Evolutionary conservation across 2,888 invertebrate species (phyloP).

Genomic region (Melanophora roralis): DNA sequence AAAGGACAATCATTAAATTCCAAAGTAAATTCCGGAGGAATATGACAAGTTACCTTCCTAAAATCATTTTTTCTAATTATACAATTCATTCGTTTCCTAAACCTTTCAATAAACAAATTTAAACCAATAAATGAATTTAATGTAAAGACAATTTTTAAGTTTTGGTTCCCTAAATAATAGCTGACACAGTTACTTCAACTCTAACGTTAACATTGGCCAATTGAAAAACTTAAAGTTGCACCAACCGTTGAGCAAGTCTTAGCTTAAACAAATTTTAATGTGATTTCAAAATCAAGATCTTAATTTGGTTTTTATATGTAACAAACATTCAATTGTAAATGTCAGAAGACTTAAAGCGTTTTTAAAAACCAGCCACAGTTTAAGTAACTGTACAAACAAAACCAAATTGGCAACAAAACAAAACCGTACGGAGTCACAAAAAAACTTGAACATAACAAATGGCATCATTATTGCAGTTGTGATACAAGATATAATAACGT

Average conservation of each 20-base stretch:
- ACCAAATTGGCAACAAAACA: constrained; percentile 13
- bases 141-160: too few species aligned
- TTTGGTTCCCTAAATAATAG: too few species aligned
- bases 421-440: background rate
- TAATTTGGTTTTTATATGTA: constrained; percentile 55
- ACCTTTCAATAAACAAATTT: too few species aligned
- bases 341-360: constrained; percentile 3
- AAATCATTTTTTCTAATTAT: too few species aligned
- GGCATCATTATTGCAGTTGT: constrained; percentile 41
- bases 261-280: background rate
- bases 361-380: constrained; percentile 30
- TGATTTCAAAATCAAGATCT: constrained; percentile 50
- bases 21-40: too few species aligned
- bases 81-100: too few species aligned
- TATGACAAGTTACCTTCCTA: too few species aligned
- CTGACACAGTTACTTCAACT: too few species aligned
- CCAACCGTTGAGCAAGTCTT: constrained; percentile 30
- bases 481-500: constrained; percentile 29
- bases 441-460: constrained; percentile 1
- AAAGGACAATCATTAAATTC: too few species aligned
- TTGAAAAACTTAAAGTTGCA: too few species aligned
- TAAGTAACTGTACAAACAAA: constrained; percentile 51
- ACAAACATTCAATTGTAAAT: constrained; percentile 23
- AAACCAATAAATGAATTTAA: too few species aligned
- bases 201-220: too few species aligned